Base-by-base conservation (phyloP, 2,113 vertebrate species). In the Sylvia atricapilla region DNA sequence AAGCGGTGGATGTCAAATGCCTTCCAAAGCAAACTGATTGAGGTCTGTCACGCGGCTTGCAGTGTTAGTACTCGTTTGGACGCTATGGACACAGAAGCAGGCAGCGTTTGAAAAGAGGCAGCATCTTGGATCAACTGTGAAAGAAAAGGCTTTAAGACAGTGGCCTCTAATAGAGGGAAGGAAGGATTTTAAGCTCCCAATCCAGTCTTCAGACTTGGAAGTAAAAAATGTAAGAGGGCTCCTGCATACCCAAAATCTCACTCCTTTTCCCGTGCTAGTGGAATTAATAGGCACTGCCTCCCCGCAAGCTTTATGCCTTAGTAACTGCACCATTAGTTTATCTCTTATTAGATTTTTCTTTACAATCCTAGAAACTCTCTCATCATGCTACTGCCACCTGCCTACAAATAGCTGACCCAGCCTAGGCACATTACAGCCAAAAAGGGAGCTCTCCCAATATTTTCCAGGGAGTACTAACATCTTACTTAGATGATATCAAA, bases 101-200 rank as follows among this genome's bases (percentile, higher is more conserved):
- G 35, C 44, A 28, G 2, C 4, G 24, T 25, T 62, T 58, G 47
- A 10, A 16, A 44, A 64, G n/a, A 33, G 46, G 28, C 56, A 25
- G 9, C 7, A 5, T 20, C 17, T 70, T 58, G 7, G 7, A 13
- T 44, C 37, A 73, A 15, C 33, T 33, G 0, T 2, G 43, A 18
- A 25, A 33, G 43, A 11, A 59, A 35, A 50, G 23, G 22, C 20
- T 52, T 47, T 31, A 43, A 23, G 43, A 28, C 43, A 63, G 18
- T 4, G 23, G 22, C 23, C 39, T 56, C 0, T 17, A 53, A 2
- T 1, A 55, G 47, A 7, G 9, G 4, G 21, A 27, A 37, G 10
- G 10, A 14, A 44, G 10, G 27, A n/a, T 25, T 28, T 76, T 31
- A 72, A 72, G 30, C 35, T 72, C 27, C 17, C 33, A 47, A 68